Percentiles rank a stretch among this genome's conserved stretches.
Evolutionary conservation across 1,140 invertebrate genomes (phyloP).

Genomic region (Trachymyrmex cornetzi): DNA sequence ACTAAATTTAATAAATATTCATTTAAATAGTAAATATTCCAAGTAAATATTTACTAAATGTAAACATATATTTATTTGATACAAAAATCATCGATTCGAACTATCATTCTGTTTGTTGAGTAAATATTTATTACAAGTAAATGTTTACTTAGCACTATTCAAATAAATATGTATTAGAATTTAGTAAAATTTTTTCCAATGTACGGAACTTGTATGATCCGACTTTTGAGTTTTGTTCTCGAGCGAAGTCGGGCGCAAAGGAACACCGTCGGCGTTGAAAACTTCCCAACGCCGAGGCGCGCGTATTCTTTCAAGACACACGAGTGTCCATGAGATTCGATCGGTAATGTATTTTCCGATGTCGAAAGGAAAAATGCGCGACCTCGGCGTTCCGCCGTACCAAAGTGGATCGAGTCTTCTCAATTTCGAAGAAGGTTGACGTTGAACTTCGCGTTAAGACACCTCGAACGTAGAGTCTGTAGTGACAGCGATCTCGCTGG

Average conservation of each 20-base stretch:
- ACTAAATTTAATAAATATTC: too few species aligned
- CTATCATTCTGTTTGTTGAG: too few species aligned
- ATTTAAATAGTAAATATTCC: too few species aligned
- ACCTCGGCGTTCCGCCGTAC: background rate
- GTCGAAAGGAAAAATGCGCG: constrained; percentile 10
- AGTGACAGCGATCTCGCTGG: constrained; percentile 6
- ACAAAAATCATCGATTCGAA: too few species aligned
- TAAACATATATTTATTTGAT: too few species aligned
- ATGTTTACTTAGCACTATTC: too few species aligned
- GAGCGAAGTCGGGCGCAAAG: background rate
- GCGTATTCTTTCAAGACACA: background rate
- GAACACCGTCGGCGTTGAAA: constrained; percentile 1
- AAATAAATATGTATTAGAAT: too few species aligned
- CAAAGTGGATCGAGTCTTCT: background rate
- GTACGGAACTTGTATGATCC: background rate
- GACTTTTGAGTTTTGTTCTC: background rate
- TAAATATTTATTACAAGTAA: too few species aligned
- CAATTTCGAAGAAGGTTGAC: background rate
- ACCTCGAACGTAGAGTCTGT: background rate
- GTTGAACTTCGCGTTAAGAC: background rate
- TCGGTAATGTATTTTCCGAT: background rate
- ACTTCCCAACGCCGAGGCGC: background rate
- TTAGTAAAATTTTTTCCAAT: too few species aligned
- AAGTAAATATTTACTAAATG: too few species aligned
- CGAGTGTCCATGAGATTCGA: background rate